phyloP scores from a whole-genome alignment of 2,888 invertebrate genomes.

The Gerris lacustris region DNA sequence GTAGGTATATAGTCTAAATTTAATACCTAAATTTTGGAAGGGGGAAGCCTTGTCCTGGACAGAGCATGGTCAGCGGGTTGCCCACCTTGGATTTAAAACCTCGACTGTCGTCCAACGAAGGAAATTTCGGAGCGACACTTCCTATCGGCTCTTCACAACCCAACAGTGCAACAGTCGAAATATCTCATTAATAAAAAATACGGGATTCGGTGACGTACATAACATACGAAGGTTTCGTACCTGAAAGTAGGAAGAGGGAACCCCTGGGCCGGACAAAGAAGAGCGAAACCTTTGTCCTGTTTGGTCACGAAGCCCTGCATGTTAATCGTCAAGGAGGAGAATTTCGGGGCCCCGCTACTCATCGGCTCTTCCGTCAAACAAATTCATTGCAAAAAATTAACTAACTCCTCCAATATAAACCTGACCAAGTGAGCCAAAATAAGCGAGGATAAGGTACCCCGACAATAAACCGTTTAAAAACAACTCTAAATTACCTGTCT shows the following conservation, averaged over 20 bases:
- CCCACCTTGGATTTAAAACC: slow-evolving; percentile 33
- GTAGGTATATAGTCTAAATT: no score
- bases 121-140: slow-evolving; percentile 48
- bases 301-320: slow-evolving; percentile 15
- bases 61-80: slow-evolving; percentile 47
- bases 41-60: slow-evolving; percentile 59
- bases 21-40: slow-evolving; percentile 44
- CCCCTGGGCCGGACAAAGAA: slow-evolving; percentile 47
- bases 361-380: slow-evolving; percentile 1
- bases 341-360: slow-evolving; percentile 19
- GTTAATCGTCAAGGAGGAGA: slow-evolving; percentile 17
- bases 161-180: not conserved
- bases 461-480: no score
- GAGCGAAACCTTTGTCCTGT: slow-evolving; percentile 32
- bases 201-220: no score
- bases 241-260: slow-evolving; percentile 60
- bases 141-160: slow-evolving; percentile 44
- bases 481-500: no score
- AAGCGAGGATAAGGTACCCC: no score
- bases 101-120: slow-evolving; percentile 36
- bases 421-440: no score
- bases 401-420: no score
- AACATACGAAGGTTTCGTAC: slow-evolving; percentile 36
- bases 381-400: no score
- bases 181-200: not conserved